A percentile compares a stretch with the other conserved stretches of the same genome.
Evolutionary conservation across 2,888 invertebrate genomes (phyloP).

Genomic region (Ommatoiulus sabulosus): DNA sequence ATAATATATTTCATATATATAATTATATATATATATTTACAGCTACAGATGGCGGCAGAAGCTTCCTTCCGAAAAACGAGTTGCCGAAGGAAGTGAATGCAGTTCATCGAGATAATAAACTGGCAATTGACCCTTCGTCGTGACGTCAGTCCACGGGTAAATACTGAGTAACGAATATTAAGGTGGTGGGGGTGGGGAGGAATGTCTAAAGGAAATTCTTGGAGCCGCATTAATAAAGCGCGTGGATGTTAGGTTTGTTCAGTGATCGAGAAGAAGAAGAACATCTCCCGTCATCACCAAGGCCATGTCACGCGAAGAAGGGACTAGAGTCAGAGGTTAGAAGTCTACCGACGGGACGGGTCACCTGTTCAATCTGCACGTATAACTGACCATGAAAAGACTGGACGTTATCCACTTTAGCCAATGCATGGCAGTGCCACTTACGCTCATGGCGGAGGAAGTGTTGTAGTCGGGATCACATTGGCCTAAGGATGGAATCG

Average conservation of each 20-base stretch:
- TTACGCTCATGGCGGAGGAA: slow-evolving; percentile 27
- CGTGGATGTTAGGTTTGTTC: slow-evolving; percentile 6
- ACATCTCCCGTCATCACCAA: slow-evolving; percentile 27
- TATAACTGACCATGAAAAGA: slow-evolving; percentile 5
- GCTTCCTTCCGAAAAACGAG: slow-evolving; percentile 41
- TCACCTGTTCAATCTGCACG: slow-evolving; percentile 40
- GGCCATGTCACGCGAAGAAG: slow-evolving; percentile 48
- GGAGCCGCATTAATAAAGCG: slow-evolving; percentile 30
- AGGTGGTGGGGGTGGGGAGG: background rate
- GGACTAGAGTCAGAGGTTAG: slow-evolving; percentile 39
- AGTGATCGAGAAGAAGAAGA: slow-evolving; percentile 27
- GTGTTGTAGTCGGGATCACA: slow-evolving; percentile 57
- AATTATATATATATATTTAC: slow-evolving; percentile 45
- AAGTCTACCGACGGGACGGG: slow-evolving; percentile 46
- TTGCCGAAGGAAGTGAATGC: slow-evolving; percentile 13
- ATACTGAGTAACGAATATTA: slow-evolving; percentile 45
- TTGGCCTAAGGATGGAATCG: slow-evolving; percentile 52
- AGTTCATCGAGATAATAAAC: slow-evolving; percentile 37
- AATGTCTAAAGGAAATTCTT: slow-evolving; percentile 31
- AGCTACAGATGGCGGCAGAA: slow-evolving; percentile 47
- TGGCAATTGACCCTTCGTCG: slow-evolving; percentile 47
- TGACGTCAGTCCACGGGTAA: slow-evolving; percentile 45
- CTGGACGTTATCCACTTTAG: slow-evolving; percentile 30
- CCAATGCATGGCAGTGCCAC: slow-evolving; percentile 3
- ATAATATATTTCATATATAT: slow-evolving; percentile 42